Base-by-base conservation (phyloP, 2,888 invertebrate species). In the Tigriopus californicus region DNA sequence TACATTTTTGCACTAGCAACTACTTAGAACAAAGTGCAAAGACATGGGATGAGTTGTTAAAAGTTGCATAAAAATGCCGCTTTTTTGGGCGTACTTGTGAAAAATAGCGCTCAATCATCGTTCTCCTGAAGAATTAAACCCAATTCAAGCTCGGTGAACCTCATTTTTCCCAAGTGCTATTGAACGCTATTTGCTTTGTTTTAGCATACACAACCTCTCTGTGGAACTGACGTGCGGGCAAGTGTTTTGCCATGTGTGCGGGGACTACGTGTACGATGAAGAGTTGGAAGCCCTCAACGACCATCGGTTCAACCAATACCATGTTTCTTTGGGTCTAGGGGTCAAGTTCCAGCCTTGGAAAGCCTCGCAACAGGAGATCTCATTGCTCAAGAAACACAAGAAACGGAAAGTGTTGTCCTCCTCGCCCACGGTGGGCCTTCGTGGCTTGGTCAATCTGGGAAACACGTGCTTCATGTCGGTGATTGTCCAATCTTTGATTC, bases 381-480 rank as follows among this genome's bases (percentile, higher is more conserved):
- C 40, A 2, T 24, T 41, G 44, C 48, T 54, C 4, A 20, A 47
- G 57, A 24, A 20, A 15, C 20, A 48, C 33, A 41, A 20, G 25
- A 47, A 57, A 42, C 22, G 40, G 6, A 41, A 44, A 55, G 47
- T 25, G 1, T 57, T 52, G 15, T 51, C 20, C 24, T 24, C 20
- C 20, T 15, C 15, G 13, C 33, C 56, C 20, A 55, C 69, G 68
- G 46, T 69, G 77, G 81, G 97, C 44, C 75, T 98, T 61, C 77
- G 97, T 60, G 97, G 97, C 0, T 75, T 98, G 60, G 82, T 94
- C 67, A 98, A 98, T 74, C 76, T 98, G 63, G 97, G 97, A 41
- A 86, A 91, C 65, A 97, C 97, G 3, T 98, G 97, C 74, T 98
- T 94, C 70, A 92, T 98, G 90, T 97, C 94, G 73, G 92, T 92